These are phyloP conservation scores for Phacellophora camtschatica DNA, from an alignment of 30 jellyfish, hydroid and myxozoan genomes.

Conservation along the genomic window DNA sequence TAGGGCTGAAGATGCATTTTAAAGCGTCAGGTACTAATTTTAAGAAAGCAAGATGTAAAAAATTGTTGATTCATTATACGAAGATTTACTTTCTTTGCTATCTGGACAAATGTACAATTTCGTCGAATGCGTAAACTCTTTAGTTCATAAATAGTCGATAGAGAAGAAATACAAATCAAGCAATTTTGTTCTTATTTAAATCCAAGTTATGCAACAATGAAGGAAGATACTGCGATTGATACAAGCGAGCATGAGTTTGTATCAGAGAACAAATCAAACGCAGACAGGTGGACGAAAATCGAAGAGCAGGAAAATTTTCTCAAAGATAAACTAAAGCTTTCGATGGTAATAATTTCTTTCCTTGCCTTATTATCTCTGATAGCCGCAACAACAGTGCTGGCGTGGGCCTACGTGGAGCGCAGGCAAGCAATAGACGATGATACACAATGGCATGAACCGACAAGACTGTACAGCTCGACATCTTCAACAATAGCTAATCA, in stretches of 20 bases:
- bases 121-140: no score
- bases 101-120: no score
- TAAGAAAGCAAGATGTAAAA: background rate
- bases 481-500: background rate
- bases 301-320: slow-evolving; percentile 1
- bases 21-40: background rate
- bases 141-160: no score
- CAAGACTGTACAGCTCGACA: slow-evolving; percentile 54
- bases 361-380: slow-evolving; percentile 23
- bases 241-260: no score
- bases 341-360: slow-evolving; percentile 17
- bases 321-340: slow-evolving; percentile 27
- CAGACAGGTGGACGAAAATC: slow-evolving; percentile 3
- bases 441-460: slow-evolving; percentile 43
- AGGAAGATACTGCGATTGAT: no score
- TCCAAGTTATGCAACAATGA: no score
- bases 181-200: no score
- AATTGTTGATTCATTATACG: background rate
- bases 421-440: slow-evolving; percentile 2
- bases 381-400: slow-evolving; percentile 49
- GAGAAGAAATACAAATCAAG: no score
- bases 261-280: background rate
- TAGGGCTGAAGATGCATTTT: no score
- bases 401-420: slow-evolving; percentile 71
- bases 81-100: no score